Evolutionary conservation across 2,113 vertebrate species (phyloP).

Genomic region (Oenanthe oenanthe): DNA sequence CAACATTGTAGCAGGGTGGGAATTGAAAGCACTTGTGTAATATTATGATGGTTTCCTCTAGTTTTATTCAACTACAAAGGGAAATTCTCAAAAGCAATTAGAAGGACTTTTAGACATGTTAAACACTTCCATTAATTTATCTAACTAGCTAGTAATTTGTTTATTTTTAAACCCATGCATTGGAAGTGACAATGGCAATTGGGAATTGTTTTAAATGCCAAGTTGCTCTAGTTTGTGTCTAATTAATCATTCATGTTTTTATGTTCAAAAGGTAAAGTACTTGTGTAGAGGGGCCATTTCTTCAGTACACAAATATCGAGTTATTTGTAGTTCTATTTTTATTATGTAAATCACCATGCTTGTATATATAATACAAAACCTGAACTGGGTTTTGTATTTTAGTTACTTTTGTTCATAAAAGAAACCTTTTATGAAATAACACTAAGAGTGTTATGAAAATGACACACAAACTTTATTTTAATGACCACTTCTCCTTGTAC

Average conservation of each 20-base stretch:
- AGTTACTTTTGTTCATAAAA: not conserved
- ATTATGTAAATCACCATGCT: not conserved
- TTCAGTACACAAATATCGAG: not conserved
- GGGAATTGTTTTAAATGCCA: conserved; percentile 25
- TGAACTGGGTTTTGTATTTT: not conserved
- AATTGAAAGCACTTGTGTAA: not conserved
- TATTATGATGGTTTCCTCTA: not conserved
- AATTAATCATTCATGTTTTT: conserved; percentile 25
- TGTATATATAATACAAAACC: not conserved
- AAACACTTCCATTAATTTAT: conserved; percentile 9
- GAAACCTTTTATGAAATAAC: not conserved
- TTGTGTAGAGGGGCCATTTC: not conserved
- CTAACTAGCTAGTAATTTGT: conserved; percentile 21
- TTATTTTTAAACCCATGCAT: conserved; percentile 11
- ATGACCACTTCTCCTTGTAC: not conserved
- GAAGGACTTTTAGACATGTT: not conserved
- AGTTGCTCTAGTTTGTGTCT: not conserved
- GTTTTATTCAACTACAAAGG: not conserved
- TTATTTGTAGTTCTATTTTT: not conserved
- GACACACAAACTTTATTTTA: not conserved
- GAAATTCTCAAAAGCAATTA: not conserved
- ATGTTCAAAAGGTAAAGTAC: not conserved
- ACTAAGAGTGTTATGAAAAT: not conserved
- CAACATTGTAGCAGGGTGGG: not conserved
- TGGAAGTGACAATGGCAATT: not conserved